Percentiles rank a stretch among this genome's conserved stretches.
These are phyloP conservation scores for Pelecanus crispus DNA, from an alignment of 2,113 vertebrate genomes.

Conservation along the genomic window DNA sequence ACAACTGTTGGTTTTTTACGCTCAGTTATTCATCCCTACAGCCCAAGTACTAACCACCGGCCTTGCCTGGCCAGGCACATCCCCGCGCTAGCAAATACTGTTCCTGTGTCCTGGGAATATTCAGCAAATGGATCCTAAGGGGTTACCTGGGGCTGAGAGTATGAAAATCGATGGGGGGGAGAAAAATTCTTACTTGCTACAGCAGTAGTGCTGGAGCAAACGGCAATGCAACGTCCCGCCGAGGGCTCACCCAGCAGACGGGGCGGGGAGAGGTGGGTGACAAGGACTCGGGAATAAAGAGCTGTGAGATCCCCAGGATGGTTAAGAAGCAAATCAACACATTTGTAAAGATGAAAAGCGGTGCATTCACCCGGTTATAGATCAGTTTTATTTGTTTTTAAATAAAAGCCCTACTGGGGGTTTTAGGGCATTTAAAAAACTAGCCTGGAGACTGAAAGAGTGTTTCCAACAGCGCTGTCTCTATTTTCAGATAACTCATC, in stretches of 20 bases:
- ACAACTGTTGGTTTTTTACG: not conserved
- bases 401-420: not conserved
- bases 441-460: not conserved
- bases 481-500: not conserved
- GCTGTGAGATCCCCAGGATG: not conserved
- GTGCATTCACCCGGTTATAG: not conserved
- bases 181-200: not conserved
- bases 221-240: fast-evolving
- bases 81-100: fast-evolving
- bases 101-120: fast-evolving
- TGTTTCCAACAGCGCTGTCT: not conserved
- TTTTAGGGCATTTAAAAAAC: too few relatives aligned
- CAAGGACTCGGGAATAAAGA: fast-evolving
- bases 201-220: fast-evolving
- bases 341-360: not conserved
- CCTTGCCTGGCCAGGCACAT: not conserved
- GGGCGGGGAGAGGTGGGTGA: not conserved
- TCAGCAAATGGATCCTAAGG: not conserved
- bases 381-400: not conserved
- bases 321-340: fast-evolving
- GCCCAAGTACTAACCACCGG: fast-evolving
- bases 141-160: too few relatives aligned
- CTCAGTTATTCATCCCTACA: not conserved
- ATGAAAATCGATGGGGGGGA: not conserved
- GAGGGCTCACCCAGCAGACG: fast-evolving